These are phyloP conservation scores for Tragulus kanchil DNA, from an alignment of 2,113 vertebrate genomes.

Conservation along the genomic window DNA sequence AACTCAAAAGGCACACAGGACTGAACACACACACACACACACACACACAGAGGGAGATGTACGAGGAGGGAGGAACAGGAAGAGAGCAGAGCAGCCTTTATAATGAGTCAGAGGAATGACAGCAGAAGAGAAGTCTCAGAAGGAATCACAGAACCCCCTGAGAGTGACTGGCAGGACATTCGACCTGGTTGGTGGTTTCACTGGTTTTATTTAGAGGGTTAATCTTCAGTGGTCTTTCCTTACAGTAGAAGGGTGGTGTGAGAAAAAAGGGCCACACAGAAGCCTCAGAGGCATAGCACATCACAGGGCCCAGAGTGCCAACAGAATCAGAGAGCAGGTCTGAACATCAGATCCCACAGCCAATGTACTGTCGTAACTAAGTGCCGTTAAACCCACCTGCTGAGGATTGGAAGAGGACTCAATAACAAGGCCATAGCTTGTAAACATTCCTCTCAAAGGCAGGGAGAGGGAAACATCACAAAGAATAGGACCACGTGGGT, in stretches of 20 bases:
- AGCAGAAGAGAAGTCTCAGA: background rate
- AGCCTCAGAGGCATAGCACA: constrained; percentile 2
- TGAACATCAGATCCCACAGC: background rate
- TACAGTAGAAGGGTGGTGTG: background rate
- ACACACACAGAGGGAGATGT: background rate
- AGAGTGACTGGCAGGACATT: background rate
- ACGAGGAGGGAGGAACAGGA: background rate
- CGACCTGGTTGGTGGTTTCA: background rate
- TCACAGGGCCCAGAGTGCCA: background rate
- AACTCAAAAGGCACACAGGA: background rate
- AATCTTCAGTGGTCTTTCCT: constrained; percentile 24
- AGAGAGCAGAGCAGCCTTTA: constrained; percentile 5
- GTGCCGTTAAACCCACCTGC: background rate
- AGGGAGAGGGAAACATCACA: background rate
- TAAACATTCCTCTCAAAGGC: constrained; percentile 16
- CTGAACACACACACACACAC: background rate
- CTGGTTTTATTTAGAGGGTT: constrained; percentile 44
- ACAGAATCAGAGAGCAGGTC: constrained; percentile 13
- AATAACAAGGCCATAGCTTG: background rate
- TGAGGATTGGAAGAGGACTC: background rate
- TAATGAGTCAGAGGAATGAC: background rate
- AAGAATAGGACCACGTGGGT: background rate
- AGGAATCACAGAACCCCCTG: background rate
- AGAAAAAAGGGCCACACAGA: background rate
- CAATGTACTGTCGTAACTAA: background rate